A percentile compares a stretch with the other conserved stretches of the same genome.
Evolutionary conservation across 2,888 invertebrate species (phyloP).

Genomic region (Drosophila kokeensis): DNA sequence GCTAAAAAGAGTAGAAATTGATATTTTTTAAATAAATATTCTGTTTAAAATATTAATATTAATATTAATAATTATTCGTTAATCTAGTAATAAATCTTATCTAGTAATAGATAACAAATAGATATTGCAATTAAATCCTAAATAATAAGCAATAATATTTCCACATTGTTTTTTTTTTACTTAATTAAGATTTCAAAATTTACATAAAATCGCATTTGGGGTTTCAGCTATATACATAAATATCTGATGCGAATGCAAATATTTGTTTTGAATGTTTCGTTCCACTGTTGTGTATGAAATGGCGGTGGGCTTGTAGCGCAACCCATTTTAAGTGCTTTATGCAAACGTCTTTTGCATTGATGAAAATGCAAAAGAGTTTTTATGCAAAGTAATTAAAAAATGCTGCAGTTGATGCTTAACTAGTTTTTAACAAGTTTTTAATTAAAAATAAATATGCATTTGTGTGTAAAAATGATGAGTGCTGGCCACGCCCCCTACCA

Average conservation of each 20-base stretch:
- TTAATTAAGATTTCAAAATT: neutral
- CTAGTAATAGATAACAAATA: neutral
- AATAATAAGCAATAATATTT: neutral
- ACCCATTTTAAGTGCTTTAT: constrained; percentile 65
- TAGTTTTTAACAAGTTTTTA: constrained; percentile 81
- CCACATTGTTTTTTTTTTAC: neutral
- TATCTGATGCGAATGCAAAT: neutral
- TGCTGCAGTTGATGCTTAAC: constrained; percentile 80
- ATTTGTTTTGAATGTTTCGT: neutral
- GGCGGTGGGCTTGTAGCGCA: constrained; percentile 25
- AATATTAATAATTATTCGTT: neutral
- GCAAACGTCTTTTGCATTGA: constrained; percentile 80
- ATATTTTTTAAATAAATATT: neutral
- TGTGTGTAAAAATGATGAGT: constrained; percentile 77
- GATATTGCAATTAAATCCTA: neutral
- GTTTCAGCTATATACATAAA: neutral
- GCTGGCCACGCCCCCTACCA: constrained; percentile 27
- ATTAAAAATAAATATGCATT: constrained; percentile 81
- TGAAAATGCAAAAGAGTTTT: constrained; percentile 70
- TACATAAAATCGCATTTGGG: neutral
- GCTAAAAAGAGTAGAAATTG: neutral
- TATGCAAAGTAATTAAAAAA: constrained; percentile 78
- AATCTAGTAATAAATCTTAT: neutral
- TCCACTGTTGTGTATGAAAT: constrained; percentile 44
- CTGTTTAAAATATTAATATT: neutral